Percentiles rank a stretch among this genome's conserved stretches.
Evolutionary conservation across 2,888 invertebrate species (phyloP).

Genomic region (Dexiosoma caninum): DNA sequence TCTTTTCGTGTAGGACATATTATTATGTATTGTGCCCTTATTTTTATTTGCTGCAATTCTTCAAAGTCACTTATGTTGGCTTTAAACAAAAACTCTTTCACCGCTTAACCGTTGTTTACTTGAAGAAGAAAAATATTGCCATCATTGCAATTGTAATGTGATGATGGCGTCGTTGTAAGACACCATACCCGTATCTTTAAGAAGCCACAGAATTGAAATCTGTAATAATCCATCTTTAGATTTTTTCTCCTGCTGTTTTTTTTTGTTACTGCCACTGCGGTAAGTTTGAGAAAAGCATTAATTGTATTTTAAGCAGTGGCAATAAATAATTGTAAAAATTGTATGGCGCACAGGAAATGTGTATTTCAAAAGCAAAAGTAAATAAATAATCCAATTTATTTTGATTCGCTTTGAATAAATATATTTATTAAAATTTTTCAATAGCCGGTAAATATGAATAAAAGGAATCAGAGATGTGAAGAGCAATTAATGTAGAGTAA

Average conservation of each 20-base stretch:
- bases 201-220: conserved; percentile 8
- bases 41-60: conserved; percentile 62
- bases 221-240: conserved; percentile 18
- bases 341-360: not conserved
- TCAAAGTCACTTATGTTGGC: conserved; percentile 61
- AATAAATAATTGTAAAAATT: conserved; percentile 46
- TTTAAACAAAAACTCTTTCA: conserved; percentile 14
- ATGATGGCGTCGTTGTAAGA: not conserved
- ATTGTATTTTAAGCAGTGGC: conserved; percentile 20
- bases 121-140: conserved; percentile 20
- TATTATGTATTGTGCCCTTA: conserved; percentile 50
- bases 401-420: too few species aligned
- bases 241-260: not conserved
- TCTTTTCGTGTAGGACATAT: not conserved
- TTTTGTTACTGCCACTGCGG: not conserved
- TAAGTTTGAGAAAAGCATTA: conserved; percentile 25
- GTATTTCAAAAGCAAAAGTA: not conserved
- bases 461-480: too few species aligned
- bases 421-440: not conserved
- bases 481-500: too few species aligned
- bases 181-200: not conserved
- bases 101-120: conserved; percentile 10
- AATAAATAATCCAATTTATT: too few species aligned
- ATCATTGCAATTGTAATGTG: conserved; percentile 35
- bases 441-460: not conserved